Conservation (phyloP, 2,888 invertebrate species). For the Labia minor region DNA sequence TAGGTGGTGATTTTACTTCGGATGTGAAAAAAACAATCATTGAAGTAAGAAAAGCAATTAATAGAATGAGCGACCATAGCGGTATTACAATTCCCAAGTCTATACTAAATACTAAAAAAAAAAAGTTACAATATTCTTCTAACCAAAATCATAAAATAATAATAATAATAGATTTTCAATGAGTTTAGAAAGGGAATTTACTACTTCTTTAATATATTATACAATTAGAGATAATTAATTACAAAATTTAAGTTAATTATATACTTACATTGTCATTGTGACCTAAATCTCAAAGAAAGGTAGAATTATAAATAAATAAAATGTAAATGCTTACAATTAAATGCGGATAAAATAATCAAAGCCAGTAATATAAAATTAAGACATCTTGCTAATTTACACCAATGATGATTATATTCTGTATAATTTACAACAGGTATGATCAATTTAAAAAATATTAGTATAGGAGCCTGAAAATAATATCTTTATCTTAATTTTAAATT, state of each 20-base stretch:
- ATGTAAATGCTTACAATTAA: background rate
- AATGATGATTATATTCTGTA: constrained; percentile 33
- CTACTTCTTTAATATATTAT: too few species aligned
- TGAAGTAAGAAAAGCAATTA: background rate
- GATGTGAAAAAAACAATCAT: background rate
- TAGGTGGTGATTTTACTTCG: background rate
- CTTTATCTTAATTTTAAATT: background rate
- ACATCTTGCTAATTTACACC: constrained; percentile 38
- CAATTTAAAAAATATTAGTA: constrained; percentile 36
- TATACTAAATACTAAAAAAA: too few species aligned
- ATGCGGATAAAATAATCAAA: constrained; percentile 32
- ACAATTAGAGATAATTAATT: too few species aligned
- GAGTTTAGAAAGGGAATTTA: too few species aligned
- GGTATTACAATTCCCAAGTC: too few species aligned
- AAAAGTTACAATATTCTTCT: too few species aligned
- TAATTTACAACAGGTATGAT: constrained; percentile 40
- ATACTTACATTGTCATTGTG: too few species aligned
- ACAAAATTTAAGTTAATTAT: too few species aligned
- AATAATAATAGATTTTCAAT: too few species aligned
- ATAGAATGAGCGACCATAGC: background rate
- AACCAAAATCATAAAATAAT: too few species aligned
- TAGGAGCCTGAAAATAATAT: constrained; percentile 33
- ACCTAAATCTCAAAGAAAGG: too few species aligned
- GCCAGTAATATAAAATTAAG: constrained; percentile 38
- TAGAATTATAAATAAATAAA: too few species aligned